phyloP scores from a whole-genome alignment of 2,797 vertebrate genomes.

The Stomatorhinus walkeri region DNA sequence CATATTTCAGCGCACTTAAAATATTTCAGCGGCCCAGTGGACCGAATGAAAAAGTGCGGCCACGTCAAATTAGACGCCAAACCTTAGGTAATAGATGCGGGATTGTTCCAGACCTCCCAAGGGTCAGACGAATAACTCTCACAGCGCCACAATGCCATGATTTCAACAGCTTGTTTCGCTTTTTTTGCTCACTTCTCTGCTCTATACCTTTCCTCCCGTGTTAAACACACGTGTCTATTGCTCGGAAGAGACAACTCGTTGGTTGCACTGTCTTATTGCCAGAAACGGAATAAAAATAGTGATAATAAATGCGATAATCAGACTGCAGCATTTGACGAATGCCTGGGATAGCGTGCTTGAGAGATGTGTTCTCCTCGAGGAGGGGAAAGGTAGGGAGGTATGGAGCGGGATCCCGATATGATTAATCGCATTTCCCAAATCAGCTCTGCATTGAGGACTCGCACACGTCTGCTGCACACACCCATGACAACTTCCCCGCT shows the following conservation, averaged over 20 bases:
- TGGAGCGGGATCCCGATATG: constrained; percentile 34
- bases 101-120: constrained; percentile 8
- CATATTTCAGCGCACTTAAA: background rate
- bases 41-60: constrained; percentile 4
- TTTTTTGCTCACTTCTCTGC: background rate
- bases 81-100: constrained; percentile 17
- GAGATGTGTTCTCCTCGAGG: constrained; percentile 1
- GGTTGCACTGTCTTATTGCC: constrained; percentile 15
- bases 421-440: constrained; percentile 52
- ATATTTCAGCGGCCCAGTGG: background rate
- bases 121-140: constrained; percentile 14
- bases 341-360: constrained; percentile 11
- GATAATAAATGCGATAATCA: constrained; percentile 22
- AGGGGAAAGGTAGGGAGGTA: background rate
- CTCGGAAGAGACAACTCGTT: background rate
- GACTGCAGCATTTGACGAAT: background rate
- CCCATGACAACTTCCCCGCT: background rate
- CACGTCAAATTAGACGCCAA: constrained; percentile 19
- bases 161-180: background rate
- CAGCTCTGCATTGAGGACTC: constrained; percentile 50
- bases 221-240: constrained; percentile 24
- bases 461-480: constrained; percentile 21
- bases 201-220: background rate
- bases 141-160: background rate
- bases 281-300: constrained; percentile 16